Base-by-base conservation (phyloP, 2,113 vertebrate species). In the Poecilia latipinna region DNA sequence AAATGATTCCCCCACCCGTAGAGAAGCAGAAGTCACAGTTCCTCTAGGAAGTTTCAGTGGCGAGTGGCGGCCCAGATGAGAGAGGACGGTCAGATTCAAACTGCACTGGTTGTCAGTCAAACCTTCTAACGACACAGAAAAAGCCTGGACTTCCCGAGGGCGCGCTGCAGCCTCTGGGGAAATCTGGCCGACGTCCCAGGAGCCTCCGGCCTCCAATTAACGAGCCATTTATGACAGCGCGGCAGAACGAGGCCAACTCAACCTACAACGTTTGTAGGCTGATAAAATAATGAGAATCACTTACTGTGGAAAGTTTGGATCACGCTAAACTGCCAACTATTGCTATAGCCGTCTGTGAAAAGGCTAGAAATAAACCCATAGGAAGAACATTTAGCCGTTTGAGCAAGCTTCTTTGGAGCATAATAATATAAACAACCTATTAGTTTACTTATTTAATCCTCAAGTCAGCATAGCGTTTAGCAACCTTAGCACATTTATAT, bases 71-170 rank as follows among this genome's bases (percentile, higher is more conserved):
- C 13, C 13, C 39, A 13, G 39, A 39, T 65, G 35, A 70, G 64
- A 68, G 73, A 82, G 62, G 48, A 66, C 12, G 39, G 15, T 61
- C 31, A 65, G 0, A 39, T 12, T 32, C 35, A 17, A 78, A 86
- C 86, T 77, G 70, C 8, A 6, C 64, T 51, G 63, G 54, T 74
- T 84, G 89, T 85, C 89, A 89, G 77, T 93, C 86, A 88, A 37
- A 76, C 37, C 57, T 35, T 7, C 29, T 82, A 85, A 90, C 68
- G 80, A 84, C 71, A 84, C 74, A 69, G 82, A 79, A 75, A 86
- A 86, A 80, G 44, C 57, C 65, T 12, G 42, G 39, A 82, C 0
- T 57, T 79, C 89, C 72, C 1, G 31, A 61, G 77, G 82, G 57
- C 29, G 3, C 68, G 67, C 5, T 3, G 1, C 2, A 24, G 68